Conservation (phyloP, 2,888 invertebrate genomes). For the Leucophenga montana region DNA sequence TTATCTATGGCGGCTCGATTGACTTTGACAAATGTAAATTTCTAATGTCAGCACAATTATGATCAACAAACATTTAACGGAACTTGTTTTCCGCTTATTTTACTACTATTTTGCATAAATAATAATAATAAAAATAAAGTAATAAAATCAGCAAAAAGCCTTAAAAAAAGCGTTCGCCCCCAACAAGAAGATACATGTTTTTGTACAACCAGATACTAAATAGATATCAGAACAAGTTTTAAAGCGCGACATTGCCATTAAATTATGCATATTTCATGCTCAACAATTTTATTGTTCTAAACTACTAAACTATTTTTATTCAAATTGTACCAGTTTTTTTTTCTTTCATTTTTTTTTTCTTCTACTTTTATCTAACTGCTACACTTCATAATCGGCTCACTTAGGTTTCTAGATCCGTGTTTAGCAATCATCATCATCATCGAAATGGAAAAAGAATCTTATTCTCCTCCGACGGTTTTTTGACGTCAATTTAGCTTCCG, state of each 20-base stretch:
- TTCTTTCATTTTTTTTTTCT: too few relatives aligned
- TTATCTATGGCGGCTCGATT: too few relatives aligned
- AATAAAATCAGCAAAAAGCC: too few relatives aligned
- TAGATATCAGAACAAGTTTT: too few relatives aligned
- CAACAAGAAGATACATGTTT: too few relatives aligned
- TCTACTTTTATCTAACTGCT: background rate
- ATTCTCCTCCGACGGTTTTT: constrained; percentile 6
- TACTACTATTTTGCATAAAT: background rate
- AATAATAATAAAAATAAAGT: too few relatives aligned
- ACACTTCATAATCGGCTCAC: constrained; percentile 6
- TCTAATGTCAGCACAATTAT: too few relatives aligned
- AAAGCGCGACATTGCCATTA: background rate
- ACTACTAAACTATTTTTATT: constrained; percentile 17
- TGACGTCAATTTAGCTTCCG: constrained; percentile 25
- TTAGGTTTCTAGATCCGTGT: constrained; percentile 55
- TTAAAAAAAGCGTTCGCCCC: too few relatives aligned
- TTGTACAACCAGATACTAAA: too few relatives aligned
- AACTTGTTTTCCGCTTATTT: constrained; percentile 3
- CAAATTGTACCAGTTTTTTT: background rate
- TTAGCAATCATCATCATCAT: constrained; percentile 33
- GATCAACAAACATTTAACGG: background rate
- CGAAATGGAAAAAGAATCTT: constrained; percentile 44
- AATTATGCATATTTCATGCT: constrained; percentile 14
- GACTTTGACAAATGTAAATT: too few relatives aligned
- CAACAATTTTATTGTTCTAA: constrained; percentile 5